Conservation (phyloP, 2,797 vertebrate species). For the Rhincodon typus region DNA sequence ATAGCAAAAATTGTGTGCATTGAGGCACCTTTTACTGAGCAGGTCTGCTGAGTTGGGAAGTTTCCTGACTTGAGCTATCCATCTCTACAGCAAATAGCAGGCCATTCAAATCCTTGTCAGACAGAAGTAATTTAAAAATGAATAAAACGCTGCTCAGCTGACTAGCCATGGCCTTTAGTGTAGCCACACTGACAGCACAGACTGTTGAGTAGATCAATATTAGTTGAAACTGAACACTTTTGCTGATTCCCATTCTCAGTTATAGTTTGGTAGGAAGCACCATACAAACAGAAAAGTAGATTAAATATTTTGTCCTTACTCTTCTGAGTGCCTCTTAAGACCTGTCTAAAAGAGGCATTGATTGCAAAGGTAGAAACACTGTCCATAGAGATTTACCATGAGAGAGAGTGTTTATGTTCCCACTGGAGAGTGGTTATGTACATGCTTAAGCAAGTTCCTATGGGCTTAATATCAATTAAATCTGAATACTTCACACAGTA, state of each 20-base stretch:
- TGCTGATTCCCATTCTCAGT: neutral
- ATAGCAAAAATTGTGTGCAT: neutral
- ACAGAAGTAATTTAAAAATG: neutral
- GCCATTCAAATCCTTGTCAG: neutral
- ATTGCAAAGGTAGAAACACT: neutral
- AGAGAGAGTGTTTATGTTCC: neutral
- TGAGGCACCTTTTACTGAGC: neutral
- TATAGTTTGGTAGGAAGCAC: neutral
- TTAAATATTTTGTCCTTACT: neutral
- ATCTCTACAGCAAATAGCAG: neutral
- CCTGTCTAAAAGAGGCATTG: neutral
- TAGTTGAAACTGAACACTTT: neutral
- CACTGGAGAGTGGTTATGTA: neutral
- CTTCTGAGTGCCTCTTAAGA: neutral
- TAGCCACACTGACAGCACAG: neutral
- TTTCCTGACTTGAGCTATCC: neutral
- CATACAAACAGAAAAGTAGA: neutral
- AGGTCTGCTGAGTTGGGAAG: neutral
- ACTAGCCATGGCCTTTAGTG: neutral
- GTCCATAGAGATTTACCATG: neutral
- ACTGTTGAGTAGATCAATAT: neutral
- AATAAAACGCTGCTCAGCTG: neutral
- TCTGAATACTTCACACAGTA: neutral
- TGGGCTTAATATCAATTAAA: neutral
- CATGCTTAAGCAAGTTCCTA: neutral